phyloP scores from a whole-genome alignment of 2,113 vertebrate species.

The Saguinus imperator region DNA sequence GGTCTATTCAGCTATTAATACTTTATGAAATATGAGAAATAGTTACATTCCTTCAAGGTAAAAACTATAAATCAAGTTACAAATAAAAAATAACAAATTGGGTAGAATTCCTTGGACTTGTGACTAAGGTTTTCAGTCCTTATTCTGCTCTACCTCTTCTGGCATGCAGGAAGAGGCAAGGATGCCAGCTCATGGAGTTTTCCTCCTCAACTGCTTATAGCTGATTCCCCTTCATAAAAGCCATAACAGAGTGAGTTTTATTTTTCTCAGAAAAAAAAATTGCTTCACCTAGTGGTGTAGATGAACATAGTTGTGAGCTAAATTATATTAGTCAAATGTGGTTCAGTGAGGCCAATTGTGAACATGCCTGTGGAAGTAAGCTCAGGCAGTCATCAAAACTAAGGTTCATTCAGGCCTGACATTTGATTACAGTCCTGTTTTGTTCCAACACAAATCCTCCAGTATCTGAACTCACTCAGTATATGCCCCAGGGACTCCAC shows the following conservation, averaged over 20 bases:
- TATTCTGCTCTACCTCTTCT: neutral
- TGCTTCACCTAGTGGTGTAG: neutral
- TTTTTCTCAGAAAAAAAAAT: neutral
- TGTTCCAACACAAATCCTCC: neutral
- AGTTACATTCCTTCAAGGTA: no score
- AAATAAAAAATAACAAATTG: no score
- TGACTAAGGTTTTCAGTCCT: neutral
- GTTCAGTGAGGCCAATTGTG: neutral
- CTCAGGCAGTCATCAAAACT: neutral
- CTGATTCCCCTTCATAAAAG: neutral
- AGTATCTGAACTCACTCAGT: neutral
- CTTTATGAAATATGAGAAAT: no score
- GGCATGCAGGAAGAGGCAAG: neutral
- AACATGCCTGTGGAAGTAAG: neutral
- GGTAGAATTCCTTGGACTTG: neutral
- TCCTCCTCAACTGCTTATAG: neutral
- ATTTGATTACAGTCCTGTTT: neutral
- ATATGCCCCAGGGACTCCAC: neutral
- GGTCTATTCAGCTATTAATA: no score
- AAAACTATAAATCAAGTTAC: no score
- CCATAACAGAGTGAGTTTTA: neutral
- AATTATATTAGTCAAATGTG: neutral
- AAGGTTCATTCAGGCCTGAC: neutral
- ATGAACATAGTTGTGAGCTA: neutral
- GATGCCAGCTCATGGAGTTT: neutral